phyloP scores from a whole-genome alignment of 1,140 invertebrate genomes.

The Euura lappo region DNA sequence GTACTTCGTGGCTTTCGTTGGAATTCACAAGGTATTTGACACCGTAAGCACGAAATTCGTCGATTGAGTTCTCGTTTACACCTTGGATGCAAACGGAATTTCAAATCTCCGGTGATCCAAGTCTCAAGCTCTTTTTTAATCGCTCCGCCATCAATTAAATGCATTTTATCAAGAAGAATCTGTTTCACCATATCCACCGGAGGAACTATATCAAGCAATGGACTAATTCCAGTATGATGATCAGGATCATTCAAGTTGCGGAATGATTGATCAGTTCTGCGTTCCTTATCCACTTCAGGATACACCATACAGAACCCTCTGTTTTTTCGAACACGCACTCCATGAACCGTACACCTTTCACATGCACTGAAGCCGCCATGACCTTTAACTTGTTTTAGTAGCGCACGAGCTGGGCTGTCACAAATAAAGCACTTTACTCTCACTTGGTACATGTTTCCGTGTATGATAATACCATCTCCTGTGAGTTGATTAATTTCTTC shows the following conservation, averaged over 20 bases:
- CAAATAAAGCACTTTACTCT: conserved; percentile 17
- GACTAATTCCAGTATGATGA: conserved; percentile 11
- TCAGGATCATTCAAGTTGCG: background rate
- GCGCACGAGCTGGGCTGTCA: conserved; percentile 19
- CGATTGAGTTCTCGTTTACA: conserved; percentile 6
- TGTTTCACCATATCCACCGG: conserved; percentile 16
- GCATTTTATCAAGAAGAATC: conserved; percentile 26
- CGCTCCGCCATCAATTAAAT: conserved; percentile 15
- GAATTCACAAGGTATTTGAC: conserved; percentile 10
- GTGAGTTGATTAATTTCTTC: conserved; percentile 23
- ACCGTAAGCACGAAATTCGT: conserved; percentile 1
- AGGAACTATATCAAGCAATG: conserved; percentile 11
- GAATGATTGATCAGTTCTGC: conserved; percentile 15
- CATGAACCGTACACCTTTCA: conserved; percentile 20
- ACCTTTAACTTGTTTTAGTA: conserved; percentile 15
- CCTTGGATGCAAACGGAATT: conserved; percentile 4
- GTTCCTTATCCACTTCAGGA: background rate
- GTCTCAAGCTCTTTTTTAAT: conserved; percentile 13
- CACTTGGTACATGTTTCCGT: conserved; percentile 10
- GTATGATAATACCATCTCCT: conserved; percentile 14
- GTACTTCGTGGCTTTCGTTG: conserved; percentile 14
- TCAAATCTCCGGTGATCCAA: background rate
- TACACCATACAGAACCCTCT: background rate
- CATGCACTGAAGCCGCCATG: conserved; percentile 18
- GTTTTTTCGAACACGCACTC: conserved; percentile 4